phyloP scores from a whole-genome alignment of 2,113 vertebrate species.

The Leptobrachium leishanense region DNA sequence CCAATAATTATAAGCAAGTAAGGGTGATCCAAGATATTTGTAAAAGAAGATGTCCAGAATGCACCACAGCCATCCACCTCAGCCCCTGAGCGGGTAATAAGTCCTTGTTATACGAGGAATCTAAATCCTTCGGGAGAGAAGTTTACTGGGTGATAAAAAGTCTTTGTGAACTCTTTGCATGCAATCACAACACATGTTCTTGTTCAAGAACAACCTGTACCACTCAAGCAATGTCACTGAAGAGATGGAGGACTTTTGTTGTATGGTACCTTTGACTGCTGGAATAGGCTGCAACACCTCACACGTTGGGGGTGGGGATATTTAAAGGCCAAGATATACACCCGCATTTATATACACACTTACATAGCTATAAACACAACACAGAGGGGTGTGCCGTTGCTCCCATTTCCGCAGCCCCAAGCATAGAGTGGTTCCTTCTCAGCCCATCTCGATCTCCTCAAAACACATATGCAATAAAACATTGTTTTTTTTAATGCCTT shows the following conservation, averaged over 20 bases:
- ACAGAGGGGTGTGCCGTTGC: neutral
- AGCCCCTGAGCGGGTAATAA: too few relatives aligned
- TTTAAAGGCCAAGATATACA: constrained; percentile 1
- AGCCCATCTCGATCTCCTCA: neutral
- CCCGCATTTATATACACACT: constrained; percentile 17
- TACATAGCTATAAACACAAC: constrained; percentile 17
- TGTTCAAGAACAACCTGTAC: neutral
- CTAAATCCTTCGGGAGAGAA: neutral
- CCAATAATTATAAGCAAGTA: constrained; percentile 9
- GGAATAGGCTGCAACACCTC: neutral
- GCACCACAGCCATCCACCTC: neutral
- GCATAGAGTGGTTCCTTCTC: neutral
- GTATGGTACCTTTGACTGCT: neutral
- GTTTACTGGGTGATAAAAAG: constrained; percentile 4
- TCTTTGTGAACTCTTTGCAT: constrained; percentile 1
- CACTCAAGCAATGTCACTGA: neutral
- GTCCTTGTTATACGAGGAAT: too few relatives aligned
- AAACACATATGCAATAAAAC: neutral
- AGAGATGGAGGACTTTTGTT: neutral
- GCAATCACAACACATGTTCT: neutral
- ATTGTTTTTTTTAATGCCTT: constrained; percentile 23
- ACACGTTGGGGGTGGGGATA: neutral
- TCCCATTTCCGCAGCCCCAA: neutral
- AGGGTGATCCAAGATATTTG: constrained; percentile 2
- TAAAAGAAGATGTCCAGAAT: constrained; percentile 1